Base-by-base conservation (phyloP, 2,888 invertebrate genomes). In the Myopa testacea region DNA sequence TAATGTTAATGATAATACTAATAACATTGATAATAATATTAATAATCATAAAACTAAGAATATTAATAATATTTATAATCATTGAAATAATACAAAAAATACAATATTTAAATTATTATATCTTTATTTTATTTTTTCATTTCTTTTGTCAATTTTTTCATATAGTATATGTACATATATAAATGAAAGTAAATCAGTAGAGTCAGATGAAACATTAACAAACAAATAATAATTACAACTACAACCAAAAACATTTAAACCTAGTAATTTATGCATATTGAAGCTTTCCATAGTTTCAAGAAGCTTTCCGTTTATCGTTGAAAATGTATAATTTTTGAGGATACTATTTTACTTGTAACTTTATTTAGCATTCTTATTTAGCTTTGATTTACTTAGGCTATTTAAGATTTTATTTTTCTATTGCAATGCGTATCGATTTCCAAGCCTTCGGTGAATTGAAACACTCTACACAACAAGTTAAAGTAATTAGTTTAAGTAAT, bases 181-280 rank as follows among this genome's bases (percentile, higher is more conserved):
- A 62, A 38, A 71, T 34, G 6, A 5, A n/a, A 58, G 62, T 10
- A 75, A 75, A 62, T 40, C 73, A 58, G 62, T 10, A 75, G 67
- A 62, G 40, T 62, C 34, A 52, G 55, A 80, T 82, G 84, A 84
- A 85, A 86, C 85, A 84, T 86, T 86, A 85, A 85, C 85, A 86
- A 85, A 84, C 84, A 85, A 83, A 52, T 81, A 83, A 84, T 84
- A 85, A 85, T 85, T 85, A 85, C 84, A 85, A 84, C 85, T 82
- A 85, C 82, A 86, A 85, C 85, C 86, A 55, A 55, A 55, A 55
- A 34, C n/a, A 38, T 38, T 67, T 67, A 38, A 67, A 38, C 7
- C 12, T 63, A 67, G 26, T 67, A 26, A 26, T 55, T 67, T 67
- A 38, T 38, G 34, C 16, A 67, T 67, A 67, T 34, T 38, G 26